A percentile compares a stretch with the other conserved stretches of the same genome.
These are phyloP conservation scores for Latrodectus geometricus DNA, from an alignment of 1,140 invertebrate genomes.

Conservation along the genomic window DNA sequence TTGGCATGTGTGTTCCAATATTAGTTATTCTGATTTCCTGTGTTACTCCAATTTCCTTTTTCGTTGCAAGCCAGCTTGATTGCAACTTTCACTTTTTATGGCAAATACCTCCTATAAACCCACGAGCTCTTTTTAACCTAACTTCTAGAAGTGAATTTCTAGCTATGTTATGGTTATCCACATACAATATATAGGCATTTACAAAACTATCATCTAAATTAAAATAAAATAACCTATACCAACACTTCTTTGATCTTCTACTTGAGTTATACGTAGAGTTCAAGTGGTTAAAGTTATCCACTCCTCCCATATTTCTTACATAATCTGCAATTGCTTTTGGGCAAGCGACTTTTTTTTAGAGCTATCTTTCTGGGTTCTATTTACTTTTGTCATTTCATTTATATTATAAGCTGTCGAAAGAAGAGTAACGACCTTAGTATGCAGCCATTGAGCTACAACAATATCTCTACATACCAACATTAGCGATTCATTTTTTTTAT, in stretches of 20 bases:
- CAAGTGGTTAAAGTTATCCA: slow-evolving; percentile 36
- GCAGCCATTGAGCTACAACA: too few species aligned
- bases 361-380: too few species aligned
- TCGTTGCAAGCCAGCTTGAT: slow-evolving; percentile 38
- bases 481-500: too few species aligned
- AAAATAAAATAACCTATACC: slow-evolving; percentile 26
- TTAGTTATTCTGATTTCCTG: slow-evolving; percentile 22
- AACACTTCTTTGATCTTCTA: slow-evolving; percentile 34
- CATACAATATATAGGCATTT: slow-evolving; percentile 24
- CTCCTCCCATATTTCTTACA: slow-evolving; percentile 15
- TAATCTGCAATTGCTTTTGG: slow-evolving; percentile 38
- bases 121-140: slow-evolving; percentile 21
- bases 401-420: too few species aligned
- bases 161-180: slow-evolving; percentile 14
- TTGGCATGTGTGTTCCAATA: slow-evolving; percentile 35
- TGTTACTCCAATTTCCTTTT: slow-evolving; percentile 25
- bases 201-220: slow-evolving; percentile 2
- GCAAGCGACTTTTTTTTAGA: slow-evolving; percentile 35
- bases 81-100: slow-evolving; percentile 38
- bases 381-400: too few species aligned
- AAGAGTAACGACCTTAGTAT: too few species aligned
- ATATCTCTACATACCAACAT: too few species aligned
- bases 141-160: slow-evolving; percentile 41
- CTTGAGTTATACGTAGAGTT: slow-evolving; percentile 16
- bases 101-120: slow-evolving; percentile 31